Conservation (phyloP, 2,888 invertebrate genomes). For the Rapana venosa region DNA sequence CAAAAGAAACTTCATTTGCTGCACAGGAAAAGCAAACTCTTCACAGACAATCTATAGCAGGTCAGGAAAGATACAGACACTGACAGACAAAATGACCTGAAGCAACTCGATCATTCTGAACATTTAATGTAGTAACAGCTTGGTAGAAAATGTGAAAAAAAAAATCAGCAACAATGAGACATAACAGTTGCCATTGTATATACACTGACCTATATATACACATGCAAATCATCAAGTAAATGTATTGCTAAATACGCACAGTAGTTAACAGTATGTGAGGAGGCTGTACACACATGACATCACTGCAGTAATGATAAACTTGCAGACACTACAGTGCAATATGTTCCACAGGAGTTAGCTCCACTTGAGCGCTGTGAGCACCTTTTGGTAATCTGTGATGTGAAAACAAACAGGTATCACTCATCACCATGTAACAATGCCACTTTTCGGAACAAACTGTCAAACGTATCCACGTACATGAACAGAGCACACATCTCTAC, state of each 20-base stretch:
- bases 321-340: not conserved
- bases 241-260: not conserved
- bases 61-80: no score
- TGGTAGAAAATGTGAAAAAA: conserved; percentile 3
- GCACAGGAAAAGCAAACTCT: no score
- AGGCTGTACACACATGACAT: not conserved
- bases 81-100: no score
- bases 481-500: not conserved
- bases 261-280: not conserved
- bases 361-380: not conserved
- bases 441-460: not conserved
- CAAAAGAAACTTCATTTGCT: no score
- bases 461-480: not conserved
- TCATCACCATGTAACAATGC: conserved; percentile 2
- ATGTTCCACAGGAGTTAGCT: not conserved
- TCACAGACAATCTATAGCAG: no score
- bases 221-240: not conserved
- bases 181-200: not conserved
- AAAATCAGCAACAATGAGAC: not conserved
- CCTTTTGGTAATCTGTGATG: conserved; percentile 19
- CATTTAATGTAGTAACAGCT: not conserved
- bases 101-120: no score
- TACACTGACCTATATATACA: not conserved
- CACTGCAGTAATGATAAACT: no score
- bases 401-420: conserved; percentile 20